A percentile compares a stretch with the other conserved stretches of the same genome.
Evolutionary conservation across 2,113 vertebrate species (phyloP).

Genomic region (Corythaixoides concolor): DNA sequence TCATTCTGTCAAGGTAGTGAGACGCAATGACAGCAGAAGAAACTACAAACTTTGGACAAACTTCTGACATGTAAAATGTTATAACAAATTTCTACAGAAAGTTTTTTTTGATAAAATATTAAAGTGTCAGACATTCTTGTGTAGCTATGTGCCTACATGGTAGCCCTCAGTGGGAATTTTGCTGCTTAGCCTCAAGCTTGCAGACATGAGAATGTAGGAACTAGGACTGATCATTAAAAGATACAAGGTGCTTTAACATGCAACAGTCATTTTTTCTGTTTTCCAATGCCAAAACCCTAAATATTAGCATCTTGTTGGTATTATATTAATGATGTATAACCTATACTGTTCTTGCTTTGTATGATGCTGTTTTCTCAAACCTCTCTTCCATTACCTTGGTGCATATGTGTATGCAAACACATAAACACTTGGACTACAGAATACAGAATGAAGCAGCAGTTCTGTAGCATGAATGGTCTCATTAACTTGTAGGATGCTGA

Average conservation of each 20-base stretch:
- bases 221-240: neutral
- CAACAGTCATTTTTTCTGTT: neutral
- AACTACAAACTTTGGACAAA: neutral
- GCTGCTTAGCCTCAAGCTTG: neutral
- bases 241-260: neutral
- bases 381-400: neutral
- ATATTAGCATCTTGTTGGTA: neutral
- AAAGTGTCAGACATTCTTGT: neutral
- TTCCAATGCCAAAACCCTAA: neutral
- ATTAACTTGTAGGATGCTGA: neutral
- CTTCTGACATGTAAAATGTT: neutral
- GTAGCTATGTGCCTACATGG: neutral
- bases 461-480: neutral
- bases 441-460: neutral
- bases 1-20: neutral
- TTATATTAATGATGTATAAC: neutral
- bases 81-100: neutral
- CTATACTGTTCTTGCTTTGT: neutral
- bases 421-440: neutral
- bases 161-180: neutral
- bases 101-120: rapidly evolving
- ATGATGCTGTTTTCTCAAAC: neutral
- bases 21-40: neutral
- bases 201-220: neutral
- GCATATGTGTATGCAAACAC: neutral